Base-by-base conservation (phyloP, 2,797 vertebrate species). In the Myotis myotis region DNA sequence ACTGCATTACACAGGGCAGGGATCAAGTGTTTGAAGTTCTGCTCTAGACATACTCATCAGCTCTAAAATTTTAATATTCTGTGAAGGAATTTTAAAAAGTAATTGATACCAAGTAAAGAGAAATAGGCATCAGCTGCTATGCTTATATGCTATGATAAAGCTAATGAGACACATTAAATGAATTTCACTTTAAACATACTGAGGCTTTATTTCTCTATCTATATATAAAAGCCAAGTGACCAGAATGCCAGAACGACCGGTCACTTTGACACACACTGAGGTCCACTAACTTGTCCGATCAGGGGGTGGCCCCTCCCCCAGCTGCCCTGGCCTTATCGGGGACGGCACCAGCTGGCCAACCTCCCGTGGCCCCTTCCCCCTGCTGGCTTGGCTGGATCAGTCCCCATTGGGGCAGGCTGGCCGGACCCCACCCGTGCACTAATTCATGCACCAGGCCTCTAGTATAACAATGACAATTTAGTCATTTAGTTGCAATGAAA, bases 1-100 rank as follows among this genome's bases (percentile, higher is more conserved):
- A 62, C 70, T 82, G 51, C 30, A 5, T 93, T 68, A 28, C 30
- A 17, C 9, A 78, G 80, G n/a, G 28, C 84, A 79, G 57, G 0
- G 41, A 3, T 71, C 71, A 81, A 66, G 57, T 12, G 0, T 82
- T 82, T 95, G 88, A 82, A 79, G 64, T 71, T 96, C 2, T 72
- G 7, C 0, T 36, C 96, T 95, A 79, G 86, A 89, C 68, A 19
- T 75, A 49, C 30, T 10, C 11, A 83, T 87, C 17, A 95, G 72
- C 5, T 62, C 15, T 33, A 44, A 88, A 53, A 28, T 64, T 7
- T 4, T 28, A 62, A 83, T 38, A 60, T 49, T 74, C 51, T 49
- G 2, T 53, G 36, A 85, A 93, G 70, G 28, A 84, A 75, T 38
- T 87, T 2, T 28, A 79, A 87, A 71, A 72, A 80, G 16, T 36